phyloP scores from a whole-genome alignment of 2,888 invertebrate species.

The Brenthis daphne region DNA sequence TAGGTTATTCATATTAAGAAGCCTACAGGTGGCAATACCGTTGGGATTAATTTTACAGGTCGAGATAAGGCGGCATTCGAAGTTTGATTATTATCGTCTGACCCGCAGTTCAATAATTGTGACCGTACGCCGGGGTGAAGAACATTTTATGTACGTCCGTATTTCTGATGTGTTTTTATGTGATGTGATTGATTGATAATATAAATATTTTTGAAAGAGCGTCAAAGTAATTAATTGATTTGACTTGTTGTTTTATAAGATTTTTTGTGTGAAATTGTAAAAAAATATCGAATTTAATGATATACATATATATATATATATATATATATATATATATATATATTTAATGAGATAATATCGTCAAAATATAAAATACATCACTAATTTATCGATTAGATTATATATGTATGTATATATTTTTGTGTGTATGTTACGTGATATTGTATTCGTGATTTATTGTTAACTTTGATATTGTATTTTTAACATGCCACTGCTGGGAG shows the following conservation, averaged over 20 bases:
- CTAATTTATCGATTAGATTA: no score
- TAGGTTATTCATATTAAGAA: slow-evolving; percentile 35
- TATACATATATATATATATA: no score
- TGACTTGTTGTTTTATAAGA: neutral
- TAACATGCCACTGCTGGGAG: no score
- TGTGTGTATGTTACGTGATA: no score
- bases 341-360: no score
- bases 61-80: slow-evolving; percentile 53
- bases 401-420: no score
- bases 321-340: no score
- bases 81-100: slow-evolving; percentile 52
- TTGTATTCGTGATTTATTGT: no score
- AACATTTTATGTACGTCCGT: slow-evolving; percentile 39
- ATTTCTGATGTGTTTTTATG: slow-evolving; percentile 9
- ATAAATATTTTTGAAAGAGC: slow-evolving; percentile 7
- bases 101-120: slow-evolving; percentile 58
- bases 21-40: slow-evolving; percentile 43
- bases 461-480: no score
- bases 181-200: slow-evolving; percentile 15
- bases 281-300: no score
- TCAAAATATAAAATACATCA: no score
- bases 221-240: slow-evolving; percentile 9
- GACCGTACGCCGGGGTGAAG: slow-evolving; percentile 44
- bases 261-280: neutral
- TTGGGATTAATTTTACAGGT: slow-evolving; percentile 56